Conservation (phyloP, 2,888 invertebrate genomes). For the Fragum whitleyi region DNA sequence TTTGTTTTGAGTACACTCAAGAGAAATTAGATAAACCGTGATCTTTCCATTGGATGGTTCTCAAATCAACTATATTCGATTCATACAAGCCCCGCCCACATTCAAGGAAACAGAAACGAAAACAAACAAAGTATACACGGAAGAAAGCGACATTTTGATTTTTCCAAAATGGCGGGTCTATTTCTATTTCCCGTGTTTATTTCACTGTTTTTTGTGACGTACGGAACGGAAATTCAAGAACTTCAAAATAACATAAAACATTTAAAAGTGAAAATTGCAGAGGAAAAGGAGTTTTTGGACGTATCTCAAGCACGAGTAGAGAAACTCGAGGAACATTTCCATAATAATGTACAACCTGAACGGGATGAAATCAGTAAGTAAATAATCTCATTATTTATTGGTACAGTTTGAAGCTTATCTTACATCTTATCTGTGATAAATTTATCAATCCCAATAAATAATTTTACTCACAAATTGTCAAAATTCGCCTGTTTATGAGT, state of each 20-base stretch:
- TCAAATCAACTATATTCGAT: too few relatives aligned
- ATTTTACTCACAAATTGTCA: too few relatives aligned
- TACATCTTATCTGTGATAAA: not conserved
- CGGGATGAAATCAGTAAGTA: conserved; percentile 47
- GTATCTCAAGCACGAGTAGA: conserved; percentile 30
- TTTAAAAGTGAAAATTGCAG: conserved; percentile 36
- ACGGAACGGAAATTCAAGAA: conserved; percentile 42
- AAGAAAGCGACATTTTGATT: not conserved
- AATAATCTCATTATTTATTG: not conserved
- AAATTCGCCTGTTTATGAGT: too few relatives aligned
- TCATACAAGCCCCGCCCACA: not conserved
- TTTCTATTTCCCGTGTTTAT: conserved; percentile 26
- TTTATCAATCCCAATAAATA: too few relatives aligned
- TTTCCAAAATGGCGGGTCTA: conserved; percentile 48
- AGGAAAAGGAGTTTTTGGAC: conserved; percentile 48
- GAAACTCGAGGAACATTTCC: conserved; percentile 32
- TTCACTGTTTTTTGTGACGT: conserved; percentile 27
- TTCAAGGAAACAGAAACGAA: not conserved
- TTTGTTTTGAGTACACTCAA: too few relatives aligned
- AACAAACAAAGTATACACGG: not conserved
- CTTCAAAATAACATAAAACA: conserved; percentile 46
- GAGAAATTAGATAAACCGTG: too few relatives aligned
- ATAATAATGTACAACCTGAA: conserved; percentile 38
- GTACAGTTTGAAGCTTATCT: not conserved
- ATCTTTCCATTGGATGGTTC: too few relatives aligned